These are phyloP conservation scores for Okamejei kenojei DNA, from an alignment of 2,797 vertebrate genomes.

Conservation along the genomic window DNA sequence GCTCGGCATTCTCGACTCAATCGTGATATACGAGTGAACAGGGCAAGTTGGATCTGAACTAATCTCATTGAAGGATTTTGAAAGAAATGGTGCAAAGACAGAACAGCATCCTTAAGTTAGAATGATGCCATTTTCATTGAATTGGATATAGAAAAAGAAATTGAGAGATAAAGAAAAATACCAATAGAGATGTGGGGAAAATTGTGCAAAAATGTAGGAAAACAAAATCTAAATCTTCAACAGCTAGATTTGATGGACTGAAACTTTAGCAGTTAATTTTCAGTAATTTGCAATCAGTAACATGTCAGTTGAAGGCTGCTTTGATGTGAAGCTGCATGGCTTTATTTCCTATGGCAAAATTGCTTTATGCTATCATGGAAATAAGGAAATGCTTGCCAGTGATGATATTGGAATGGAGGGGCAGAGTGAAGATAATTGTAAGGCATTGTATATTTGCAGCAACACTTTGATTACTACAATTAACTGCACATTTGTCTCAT, in stretches of 20 bases:
- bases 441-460: background rate
- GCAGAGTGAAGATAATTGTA: background rate
- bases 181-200: background rate
- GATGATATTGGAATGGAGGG: background rate
- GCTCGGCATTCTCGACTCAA: too few relatives aligned
- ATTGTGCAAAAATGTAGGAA: background rate
- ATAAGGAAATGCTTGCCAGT: background rate
- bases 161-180: background rate
- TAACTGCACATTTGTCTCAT: background rate
- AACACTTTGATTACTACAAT: background rate
- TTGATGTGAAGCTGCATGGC: background rate
- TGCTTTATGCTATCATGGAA: background rate
- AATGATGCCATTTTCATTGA: background rate
- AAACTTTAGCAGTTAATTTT: background rate
- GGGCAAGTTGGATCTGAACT: background rate
- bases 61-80: background rate
- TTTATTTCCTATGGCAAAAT: background rate
- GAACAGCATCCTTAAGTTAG: background rate
- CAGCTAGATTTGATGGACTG: background rate
- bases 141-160: background rate
- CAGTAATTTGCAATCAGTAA: background rate
- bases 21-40: background rate
- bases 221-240: background rate
- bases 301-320: too few relatives aligned
- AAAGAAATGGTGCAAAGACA: background rate